phyloP scores from a whole-genome alignment of 2,113 vertebrate genomes.

The Pachyramphus minor region DNA sequence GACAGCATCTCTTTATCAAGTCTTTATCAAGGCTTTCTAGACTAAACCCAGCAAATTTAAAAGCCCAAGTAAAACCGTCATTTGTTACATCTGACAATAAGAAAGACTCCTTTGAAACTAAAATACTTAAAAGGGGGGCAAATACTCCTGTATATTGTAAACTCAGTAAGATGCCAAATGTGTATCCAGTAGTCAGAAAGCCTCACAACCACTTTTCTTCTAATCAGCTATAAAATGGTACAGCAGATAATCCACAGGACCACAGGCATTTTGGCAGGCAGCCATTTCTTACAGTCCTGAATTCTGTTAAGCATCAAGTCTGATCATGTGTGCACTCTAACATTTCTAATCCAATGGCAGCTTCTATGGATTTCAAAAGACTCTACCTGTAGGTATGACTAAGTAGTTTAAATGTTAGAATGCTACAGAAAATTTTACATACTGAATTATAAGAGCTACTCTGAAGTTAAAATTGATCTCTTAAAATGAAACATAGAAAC shows the following conservation, averaged over 20 bases:
- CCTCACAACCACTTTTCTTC: background rate
- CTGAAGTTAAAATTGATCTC: background rate
- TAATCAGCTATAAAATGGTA: background rate
- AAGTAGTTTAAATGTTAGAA: background rate
- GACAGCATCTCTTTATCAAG: background rate
- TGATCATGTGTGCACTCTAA: background rate
- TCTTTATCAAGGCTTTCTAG: background rate
- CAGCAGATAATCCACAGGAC: constrained; percentile 17
- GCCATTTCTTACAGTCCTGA: background rate
- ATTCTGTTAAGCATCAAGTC: background rate
- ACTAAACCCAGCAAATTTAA: background rate
- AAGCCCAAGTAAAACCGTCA: background rate
- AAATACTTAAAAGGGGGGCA: background rate
- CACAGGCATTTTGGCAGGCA: constrained; percentile 18
- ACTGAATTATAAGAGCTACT: background rate
- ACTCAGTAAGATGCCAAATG: background rate
- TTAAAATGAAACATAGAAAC: background rate
- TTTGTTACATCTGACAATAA: background rate
- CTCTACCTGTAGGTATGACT: background rate
- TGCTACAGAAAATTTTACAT: rapidly evolving
- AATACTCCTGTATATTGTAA: background rate
- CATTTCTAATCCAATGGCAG: background rate
- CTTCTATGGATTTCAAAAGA: background rate
- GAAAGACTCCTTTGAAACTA: background rate
- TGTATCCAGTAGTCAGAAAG: background rate